Percentiles rank a stretch among this genome's conserved stretches.
These are phyloP conservation scores for Ctenomys sociabilis DNA, from an alignment of 2,113 vertebrate species.

Conservation along the genomic window DNA sequence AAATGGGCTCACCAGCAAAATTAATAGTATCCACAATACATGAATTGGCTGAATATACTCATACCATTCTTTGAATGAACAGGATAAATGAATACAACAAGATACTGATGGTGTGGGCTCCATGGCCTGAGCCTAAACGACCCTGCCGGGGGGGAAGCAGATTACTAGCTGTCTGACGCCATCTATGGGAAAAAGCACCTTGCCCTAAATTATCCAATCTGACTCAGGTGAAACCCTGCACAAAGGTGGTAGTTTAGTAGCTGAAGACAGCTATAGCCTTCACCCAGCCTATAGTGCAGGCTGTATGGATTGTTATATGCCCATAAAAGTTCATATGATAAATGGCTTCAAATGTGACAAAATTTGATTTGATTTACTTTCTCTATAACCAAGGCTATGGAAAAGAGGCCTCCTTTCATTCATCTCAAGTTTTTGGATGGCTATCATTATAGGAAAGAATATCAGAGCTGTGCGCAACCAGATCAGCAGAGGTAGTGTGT, in stretches of 20 bases:
- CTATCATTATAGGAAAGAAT: not conserved
- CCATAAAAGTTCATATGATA: not conserved
- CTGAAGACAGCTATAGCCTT: not conserved
- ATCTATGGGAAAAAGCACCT: not conserved
- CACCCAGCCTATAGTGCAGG: not conserved
- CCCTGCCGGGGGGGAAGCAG: not conserved
- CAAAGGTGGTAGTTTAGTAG: not conserved
- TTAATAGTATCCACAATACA: not conserved
- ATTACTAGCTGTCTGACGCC: not conserved
- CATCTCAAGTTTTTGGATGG: not conserved
- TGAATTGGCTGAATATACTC: not conserved
- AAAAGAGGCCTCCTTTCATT: not conserved
- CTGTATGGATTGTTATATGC: not conserved
- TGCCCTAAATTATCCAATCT: not conserved
- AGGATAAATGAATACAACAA: not conserved
- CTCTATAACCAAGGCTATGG: not conserved
- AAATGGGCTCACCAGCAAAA: not conserved
- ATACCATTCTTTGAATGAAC: not conserved
- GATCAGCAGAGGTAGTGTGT: not conserved
- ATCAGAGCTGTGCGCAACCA: not conserved
- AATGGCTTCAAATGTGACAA: not conserved
- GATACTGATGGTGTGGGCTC: not conserved
- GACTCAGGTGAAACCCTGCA: not conserved
- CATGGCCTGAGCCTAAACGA: not conserved
- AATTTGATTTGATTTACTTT: not conserved